These are phyloP conservation scores for Globodera rostochiensis DNA, from an alignment of 1,140 invertebrate genomes.

Conservation along the genomic window DNA sequence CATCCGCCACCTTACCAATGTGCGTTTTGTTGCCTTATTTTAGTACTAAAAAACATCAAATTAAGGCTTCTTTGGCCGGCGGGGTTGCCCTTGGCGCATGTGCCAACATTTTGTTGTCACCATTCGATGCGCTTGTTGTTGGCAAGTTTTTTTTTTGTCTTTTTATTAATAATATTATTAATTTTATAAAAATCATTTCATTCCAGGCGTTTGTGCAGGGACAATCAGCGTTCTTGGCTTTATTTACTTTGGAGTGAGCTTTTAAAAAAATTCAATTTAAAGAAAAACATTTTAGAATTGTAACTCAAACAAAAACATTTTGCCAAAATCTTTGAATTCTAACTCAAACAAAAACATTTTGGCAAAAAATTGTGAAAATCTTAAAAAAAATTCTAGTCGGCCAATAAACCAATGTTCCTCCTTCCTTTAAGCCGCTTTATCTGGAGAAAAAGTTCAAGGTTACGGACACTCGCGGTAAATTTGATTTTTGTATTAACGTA, in stretches of 20 bases:
- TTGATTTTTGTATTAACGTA: neutral
- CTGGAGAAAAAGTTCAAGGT: conserved; percentile 64
- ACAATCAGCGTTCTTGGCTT: conserved; percentile 62
- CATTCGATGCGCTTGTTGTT: conserved; percentile 67
- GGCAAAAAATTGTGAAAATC: too few species aligned
- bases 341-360: too few species aligned
- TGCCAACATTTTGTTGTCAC: conserved; percentile 70
- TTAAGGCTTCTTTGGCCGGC: conserved; percentile 67
- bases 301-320: too few species aligned
- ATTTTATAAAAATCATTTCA: neutral
- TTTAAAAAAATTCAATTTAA: neutral
- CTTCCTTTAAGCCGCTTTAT: conserved; percentile 17
- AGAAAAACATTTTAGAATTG: too few species aligned
- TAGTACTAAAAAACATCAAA: neutral
- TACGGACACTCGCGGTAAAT: conserved; percentile 67
- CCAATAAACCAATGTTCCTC: conserved; percentile 16
- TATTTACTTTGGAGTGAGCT: conserved; percentile 65
- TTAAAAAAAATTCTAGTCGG: too few species aligned
- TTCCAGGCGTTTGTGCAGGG: conserved; percentile 60
- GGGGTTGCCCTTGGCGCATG: conserved; percentile 68
- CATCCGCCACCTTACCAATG: conserved; percentile 69
- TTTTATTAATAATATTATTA: neutral
- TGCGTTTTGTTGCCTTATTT: neutral
- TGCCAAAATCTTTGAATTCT: too few species aligned
- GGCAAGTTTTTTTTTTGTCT: conserved; percentile 44